Base-by-base conservation (phyloP, 2,797 vertebrate genomes). In the Pygocentrus nattereri region DNA sequence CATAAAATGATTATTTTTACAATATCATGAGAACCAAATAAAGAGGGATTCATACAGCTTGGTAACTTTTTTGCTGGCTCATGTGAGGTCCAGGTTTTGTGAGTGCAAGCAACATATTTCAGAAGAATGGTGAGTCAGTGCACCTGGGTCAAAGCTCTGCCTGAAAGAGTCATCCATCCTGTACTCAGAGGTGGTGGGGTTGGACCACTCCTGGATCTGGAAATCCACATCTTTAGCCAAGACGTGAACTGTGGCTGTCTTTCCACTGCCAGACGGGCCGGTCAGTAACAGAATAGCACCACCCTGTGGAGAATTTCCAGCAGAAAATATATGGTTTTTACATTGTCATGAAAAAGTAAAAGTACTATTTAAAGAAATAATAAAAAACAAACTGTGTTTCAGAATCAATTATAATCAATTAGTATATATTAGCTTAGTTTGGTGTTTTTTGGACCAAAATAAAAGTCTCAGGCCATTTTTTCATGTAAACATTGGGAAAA, bases 191-290 rank as follows among this genome's bases (percentile, higher is more conserved):
- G 90, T 87, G 34, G 90, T 93, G 72, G 97, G 97, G 90, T 98
- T 99, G 82, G 90, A 93, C 98, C 98, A 99, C 76, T 99, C 97
- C 84, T 98, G 97, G 71, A 98, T 87, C 49, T 95, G 92, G 86
- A 97, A 82, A 15, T 91, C 93, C 83, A 95, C 89, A 56, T 98
- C 96, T 86, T 85, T 92, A 67, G 93, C 93, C 78, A 99, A 73
- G 81, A 98, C 94, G 76, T 92, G 93, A 85, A 99, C 41, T 25
- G 97, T 97, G 69, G 96, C 93, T 0, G 96, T 97, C 91, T 99
- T 99, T 47, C 98, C 98, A 89, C 96, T 97, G 78, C 98, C 98
- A 4, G 98, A 91, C 50, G 97, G 97, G 74, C 98, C 98, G 0
- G 95, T 97, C 65, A 99, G 89, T 85, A 99, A 89, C 84, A 98